These are phyloP conservation scores for Progne subis DNA, from an alignment of 2,113 vertebrate species.

Conservation along the genomic window DNA sequence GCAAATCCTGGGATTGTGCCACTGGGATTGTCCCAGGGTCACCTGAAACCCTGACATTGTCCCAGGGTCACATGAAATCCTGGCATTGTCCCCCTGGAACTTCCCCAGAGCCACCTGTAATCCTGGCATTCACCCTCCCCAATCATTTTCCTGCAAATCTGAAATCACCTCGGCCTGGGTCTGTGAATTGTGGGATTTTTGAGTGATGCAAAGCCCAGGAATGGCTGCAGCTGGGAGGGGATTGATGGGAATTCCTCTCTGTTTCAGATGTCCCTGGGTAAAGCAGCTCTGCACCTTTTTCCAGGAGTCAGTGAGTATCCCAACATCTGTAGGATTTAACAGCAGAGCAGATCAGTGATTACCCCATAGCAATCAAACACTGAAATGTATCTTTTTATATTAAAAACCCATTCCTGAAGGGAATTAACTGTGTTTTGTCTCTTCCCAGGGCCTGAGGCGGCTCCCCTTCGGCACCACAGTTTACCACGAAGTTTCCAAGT, in stretches of 20 bases:
- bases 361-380: background rate
- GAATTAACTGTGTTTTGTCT: background rate
- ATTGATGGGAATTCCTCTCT: background rate
- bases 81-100: background rate
- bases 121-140: too few species aligned
- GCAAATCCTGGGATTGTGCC: background rate
- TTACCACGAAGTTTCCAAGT: background rate
- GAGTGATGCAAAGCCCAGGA: accelerated
- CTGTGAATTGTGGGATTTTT: background rate
- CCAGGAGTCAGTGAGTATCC: conserved; percentile 25
- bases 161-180: background rate
- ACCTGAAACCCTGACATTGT: background rate
- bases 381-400: accelerated
- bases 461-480: background rate
- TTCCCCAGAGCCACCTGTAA: too few species aligned
- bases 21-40: accelerated
- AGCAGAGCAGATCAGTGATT: accelerated
- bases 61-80: background rate
- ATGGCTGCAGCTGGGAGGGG: background rate
- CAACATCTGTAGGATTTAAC: background rate
- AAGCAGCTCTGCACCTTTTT: conserved; percentile 19
- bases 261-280: conserved; percentile 49
- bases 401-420: background rate
- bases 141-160: background rate
- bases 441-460: background rate